phyloP scores from a whole-genome alignment of 2,113 vertebrate species.

The Labeo catla region DNA sequence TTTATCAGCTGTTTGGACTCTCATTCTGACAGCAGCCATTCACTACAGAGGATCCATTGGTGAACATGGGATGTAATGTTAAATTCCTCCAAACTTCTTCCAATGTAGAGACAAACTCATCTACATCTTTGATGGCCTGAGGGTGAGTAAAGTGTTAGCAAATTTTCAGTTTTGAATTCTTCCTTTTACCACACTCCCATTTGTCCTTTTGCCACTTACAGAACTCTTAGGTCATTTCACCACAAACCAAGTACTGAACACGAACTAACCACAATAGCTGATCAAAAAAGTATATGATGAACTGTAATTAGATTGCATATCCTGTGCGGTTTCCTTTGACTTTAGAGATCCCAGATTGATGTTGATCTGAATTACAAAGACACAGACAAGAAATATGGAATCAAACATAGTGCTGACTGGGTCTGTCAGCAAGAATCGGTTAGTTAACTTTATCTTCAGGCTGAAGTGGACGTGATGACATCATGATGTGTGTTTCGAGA shows the following conservation, averaged over 20 bases:
- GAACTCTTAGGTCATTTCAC: neutral
- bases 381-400: neutral
- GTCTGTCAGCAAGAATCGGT: slow-evolving; percentile 65
- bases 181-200: neutral
- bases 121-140: neutral
- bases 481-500: slow-evolving; percentile 46
- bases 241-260: neutral
- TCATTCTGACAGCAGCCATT: neutral
- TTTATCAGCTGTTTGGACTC: neutral
- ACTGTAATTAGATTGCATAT: neutral
- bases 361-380: slow-evolving; percentile 24
- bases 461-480: slow-evolving; percentile 50
- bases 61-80: neutral
- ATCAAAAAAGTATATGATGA: neutral
- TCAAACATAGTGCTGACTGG: slow-evolving; percentile 57
- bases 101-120: neutral
- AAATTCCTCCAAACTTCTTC: neutral
- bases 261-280: neutral
- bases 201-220: neutral
- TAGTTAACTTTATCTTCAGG: slow-evolving; percentile 59
- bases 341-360: slow-evolving; percentile 1
- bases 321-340: neutral
- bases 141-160: neutral
- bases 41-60: neutral
- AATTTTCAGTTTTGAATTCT: neutral